A percentile compares a stretch with the other conserved stretches of the same genome.
Conservation (phyloP, 2,113 vertebrate species). For the Semicossyphus pulcher region DNA sequence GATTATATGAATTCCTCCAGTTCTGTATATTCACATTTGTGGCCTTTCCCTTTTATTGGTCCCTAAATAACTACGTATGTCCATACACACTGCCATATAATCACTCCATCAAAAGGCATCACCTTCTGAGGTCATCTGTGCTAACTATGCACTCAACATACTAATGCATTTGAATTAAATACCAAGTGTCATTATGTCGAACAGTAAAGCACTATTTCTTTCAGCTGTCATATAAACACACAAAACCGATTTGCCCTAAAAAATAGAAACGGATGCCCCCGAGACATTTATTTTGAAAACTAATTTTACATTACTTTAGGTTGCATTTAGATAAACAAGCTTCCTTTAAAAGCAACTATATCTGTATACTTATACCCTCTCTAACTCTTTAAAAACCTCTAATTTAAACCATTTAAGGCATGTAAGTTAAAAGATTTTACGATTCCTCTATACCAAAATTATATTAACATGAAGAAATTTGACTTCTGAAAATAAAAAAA, state of each 20-base stretch:
- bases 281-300: neutral
- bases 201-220: neutral
- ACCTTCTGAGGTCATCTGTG: neutral
- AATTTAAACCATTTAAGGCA: neutral
- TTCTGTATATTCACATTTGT: neutral
- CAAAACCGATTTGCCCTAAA: neutral
- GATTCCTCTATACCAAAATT: neutral
- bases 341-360: too few species aligned
- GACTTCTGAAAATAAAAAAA: neutral
- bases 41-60: neutral
- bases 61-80: neutral
- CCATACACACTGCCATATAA: neutral
- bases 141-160: neutral
- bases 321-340: too few species aligned
- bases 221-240: neutral
- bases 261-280: too few species aligned
- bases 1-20: neutral
- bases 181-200: neutral
- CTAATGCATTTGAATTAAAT: constrained; percentile 1
- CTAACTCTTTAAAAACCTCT: neutral
- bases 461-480: neutral
- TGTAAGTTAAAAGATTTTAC: neutral
- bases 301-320: too few species aligned
- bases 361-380: neutral
- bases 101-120: neutral